Percentiles rank a stretch among this genome's conserved stretches.
These are phyloP conservation scores for Nasonia vitripennis DNA, from an alignment of 1,140 invertebrate genomes.

Conservation along the genomic window DNA sequence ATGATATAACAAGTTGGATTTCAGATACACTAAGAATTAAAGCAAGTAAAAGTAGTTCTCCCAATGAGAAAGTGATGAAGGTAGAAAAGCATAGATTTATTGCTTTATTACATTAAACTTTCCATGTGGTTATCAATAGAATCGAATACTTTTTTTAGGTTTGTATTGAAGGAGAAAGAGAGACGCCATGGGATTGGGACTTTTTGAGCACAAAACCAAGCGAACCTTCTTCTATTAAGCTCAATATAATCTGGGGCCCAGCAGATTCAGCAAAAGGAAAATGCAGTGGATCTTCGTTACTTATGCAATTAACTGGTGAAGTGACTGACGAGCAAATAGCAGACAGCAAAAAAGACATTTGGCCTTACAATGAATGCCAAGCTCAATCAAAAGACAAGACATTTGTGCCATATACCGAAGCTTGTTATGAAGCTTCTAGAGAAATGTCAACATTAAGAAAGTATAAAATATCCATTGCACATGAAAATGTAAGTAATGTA, in stretches of 20 bases:
- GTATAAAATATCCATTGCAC: slow-evolving; percentile 63
- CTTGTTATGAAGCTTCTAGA: slow-evolving; percentile 69
- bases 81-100: slow-evolving; percentile 51
- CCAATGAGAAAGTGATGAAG: slow-evolving; percentile 64
- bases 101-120: neutral
- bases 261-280: slow-evolving; percentile 67
- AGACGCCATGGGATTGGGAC: slow-evolving; percentile 69
- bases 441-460: slow-evolving; percentile 70
- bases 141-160: slow-evolving; percentile 59
- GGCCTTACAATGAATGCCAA: slow-evolving; percentile 69
- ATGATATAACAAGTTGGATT: slow-evolving; percentile 65
- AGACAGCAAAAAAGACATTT: slow-evolving; percentile 61
- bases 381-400: slow-evolving; percentile 59
- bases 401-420: slow-evolving; percentile 65
- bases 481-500: slow-evolving; percentile 66
- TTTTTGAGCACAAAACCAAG: slow-evolving; percentile 67
- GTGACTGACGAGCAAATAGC: slow-evolving; percentile 64
- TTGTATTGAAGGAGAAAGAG: slow-evolving; percentile 66
- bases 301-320: slow-evolving; percentile 66
- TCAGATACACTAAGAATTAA: slow-evolving; percentile 69
- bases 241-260: slow-evolving; percentile 65
- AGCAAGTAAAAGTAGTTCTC: slow-evolving; percentile 61
- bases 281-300: slow-evolving; percentile 66
- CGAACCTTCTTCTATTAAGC: slow-evolving; percentile 61
- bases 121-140: neutral